Base-by-base conservation (phyloP, 2,113 vertebrate species). In the Perognathus longimembris region DNA sequence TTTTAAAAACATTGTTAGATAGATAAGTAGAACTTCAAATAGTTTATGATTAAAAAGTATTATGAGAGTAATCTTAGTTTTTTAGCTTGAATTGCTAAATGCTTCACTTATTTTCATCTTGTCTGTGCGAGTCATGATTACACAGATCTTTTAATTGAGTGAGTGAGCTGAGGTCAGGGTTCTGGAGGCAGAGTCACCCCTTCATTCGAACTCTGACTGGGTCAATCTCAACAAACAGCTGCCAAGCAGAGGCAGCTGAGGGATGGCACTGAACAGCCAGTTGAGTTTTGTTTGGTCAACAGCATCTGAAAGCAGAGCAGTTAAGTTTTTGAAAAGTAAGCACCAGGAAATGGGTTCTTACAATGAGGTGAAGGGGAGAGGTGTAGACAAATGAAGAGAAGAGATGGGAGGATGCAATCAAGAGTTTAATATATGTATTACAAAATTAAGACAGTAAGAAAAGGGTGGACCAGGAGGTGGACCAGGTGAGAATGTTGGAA, bases 1-100 rank as follows among this genome's bases (percentile, higher is more conserved):
- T 94, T 94, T 94, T 34, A 73, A 93, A 90, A 88, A 82, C 42
- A 76, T 94, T 90, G 71, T 88, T 92, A 82, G 54, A 87, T 92
- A 82, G 54, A 87, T 93, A 78, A 67, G 24, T 84, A 89, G 34
- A 78, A 84, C 59, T 75, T 92, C 66, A 92, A 59, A 85, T 95
- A 64, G 67, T 82, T 77, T 21, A 50, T 90, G 88, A 90, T 93
- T 82, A 93, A 91, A 87, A 70, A 88, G 45, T 80, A 79, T 81
- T 77, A 7, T 78, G 32, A 64, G n/a, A 69, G 34, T 61, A 75
- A 64, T 84, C 73, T 84, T 69, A 64, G n/a, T 45, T 95, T 89
- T 95, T 87, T 54, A 89, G 69, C 69, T 83, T 80, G 45, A 14
- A 10, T 67, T 87, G 57, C 63, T 64, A 32, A 93, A 73, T 61